A percentile compares a stretch with the other conserved stretches of the same genome.
Conservation (phyloP, 2,113 vertebrate species). For the Oncorhynchus nerka region DNA sequence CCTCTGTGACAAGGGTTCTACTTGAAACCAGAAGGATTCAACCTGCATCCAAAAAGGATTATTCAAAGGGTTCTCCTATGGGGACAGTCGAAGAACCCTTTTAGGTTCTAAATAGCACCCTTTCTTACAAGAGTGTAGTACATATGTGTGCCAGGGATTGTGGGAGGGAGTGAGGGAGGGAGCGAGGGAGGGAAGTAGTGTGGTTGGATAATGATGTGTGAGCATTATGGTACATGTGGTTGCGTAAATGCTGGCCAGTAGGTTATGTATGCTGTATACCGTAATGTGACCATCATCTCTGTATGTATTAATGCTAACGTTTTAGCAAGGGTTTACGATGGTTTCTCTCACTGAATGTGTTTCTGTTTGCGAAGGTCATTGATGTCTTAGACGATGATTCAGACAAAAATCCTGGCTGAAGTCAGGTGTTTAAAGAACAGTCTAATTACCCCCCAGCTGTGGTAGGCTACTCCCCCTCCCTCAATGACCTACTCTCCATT, state of each 20-base stretch:
- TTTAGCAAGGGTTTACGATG: too few relatives aligned
- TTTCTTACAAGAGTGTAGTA: constrained; percentile 8
- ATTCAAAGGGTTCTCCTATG: too few relatives aligned
- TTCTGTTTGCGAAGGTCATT: constrained; percentile 27
- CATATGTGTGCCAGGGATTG: constrained; percentile 17
- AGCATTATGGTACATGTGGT: background rate
- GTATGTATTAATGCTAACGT: background rate
- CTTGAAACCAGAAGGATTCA: too few relatives aligned
- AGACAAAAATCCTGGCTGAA: too few relatives aligned
- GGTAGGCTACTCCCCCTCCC: background rate
- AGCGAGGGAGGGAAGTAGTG: constrained; percentile 8
- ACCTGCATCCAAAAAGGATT: too few relatives aligned
- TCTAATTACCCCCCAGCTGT: constrained; percentile 27
- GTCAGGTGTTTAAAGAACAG: too few relatives aligned
- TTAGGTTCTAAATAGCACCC: too few relatives aligned
- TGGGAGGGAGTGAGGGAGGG: constrained; percentile 22
- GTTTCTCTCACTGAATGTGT: constrained; percentile 25
- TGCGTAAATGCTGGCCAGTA: too few relatives aligned
- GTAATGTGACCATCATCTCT: background rate
- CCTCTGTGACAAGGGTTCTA: too few relatives aligned
- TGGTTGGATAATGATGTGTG: background rate
- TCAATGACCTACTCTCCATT: constrained; percentile 26
- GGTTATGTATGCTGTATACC: background rate
- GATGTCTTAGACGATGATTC: background rate
- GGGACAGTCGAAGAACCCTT: too few relatives aligned